Evolutionary conservation across 2,113 vertebrate genomes (phyloP).

Genomic region (Mesocricetus auratus): DNA sequence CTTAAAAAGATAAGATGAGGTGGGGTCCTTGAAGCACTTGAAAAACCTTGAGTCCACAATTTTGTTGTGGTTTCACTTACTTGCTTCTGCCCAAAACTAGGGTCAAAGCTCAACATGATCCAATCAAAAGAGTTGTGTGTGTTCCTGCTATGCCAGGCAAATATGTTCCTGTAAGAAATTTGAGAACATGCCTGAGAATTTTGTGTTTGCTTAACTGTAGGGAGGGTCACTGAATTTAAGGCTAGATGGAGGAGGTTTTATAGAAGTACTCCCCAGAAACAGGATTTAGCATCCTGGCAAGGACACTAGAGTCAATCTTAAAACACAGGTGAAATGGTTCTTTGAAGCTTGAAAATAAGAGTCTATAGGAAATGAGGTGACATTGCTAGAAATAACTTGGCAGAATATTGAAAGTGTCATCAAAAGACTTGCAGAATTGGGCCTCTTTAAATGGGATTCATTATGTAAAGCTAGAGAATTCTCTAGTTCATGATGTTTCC

Average conservation of each 20-base stretch:
- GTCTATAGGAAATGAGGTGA: slow-evolving; percentile 50
- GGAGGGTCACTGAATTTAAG: slow-evolving; percentile 32
- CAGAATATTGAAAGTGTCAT: slow-evolving; percentile 66
- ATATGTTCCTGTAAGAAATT: not conserved
- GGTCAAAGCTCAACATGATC: not conserved
- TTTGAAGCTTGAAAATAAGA: slow-evolving; percentile 67
- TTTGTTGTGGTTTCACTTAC: not conserved
- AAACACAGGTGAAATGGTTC: slow-evolving; percentile 52
- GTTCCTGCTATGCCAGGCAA: not conserved
- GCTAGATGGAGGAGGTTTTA: slow-evolving; percentile 25
- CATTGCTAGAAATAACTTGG: slow-evolving; percentile 65
- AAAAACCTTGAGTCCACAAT: not conserved
- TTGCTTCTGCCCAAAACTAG: slow-evolving; percentile 15
- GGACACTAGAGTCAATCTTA: slow-evolving; percentile 8
- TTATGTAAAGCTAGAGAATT: slow-evolving; percentile 65
- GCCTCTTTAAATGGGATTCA: slow-evolving; percentile 65
- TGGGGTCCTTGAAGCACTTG: not conserved
- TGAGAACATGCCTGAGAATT: not conserved
- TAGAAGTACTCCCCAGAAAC: not conserved
- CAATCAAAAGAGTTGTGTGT: not conserved
- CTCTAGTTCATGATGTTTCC: slow-evolving; percentile 45
- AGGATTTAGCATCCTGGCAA: slow-evolving; percentile 41
- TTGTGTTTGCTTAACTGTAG: not conserved
- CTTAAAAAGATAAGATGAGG: not conserved
- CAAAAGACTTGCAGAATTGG: slow-evolving; percentile 62